Conservation (phyloP, 2,797 vertebrate genomes). For the Otolemur crassicaudatus region DNA sequence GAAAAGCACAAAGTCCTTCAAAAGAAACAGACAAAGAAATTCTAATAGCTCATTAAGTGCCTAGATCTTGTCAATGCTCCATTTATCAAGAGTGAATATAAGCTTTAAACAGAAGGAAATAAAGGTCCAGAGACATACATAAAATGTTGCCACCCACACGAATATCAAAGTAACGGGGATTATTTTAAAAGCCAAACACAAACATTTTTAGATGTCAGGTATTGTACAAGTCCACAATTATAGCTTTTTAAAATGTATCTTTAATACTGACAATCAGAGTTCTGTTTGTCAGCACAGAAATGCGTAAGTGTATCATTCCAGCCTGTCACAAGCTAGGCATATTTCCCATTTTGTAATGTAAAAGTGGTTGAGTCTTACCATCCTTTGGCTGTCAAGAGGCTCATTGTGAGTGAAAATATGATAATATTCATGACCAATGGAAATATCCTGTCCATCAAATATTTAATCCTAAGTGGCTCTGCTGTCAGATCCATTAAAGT, state of each 20-base stretch:
- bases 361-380: constrained; percentile 65
- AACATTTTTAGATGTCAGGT: constrained; percentile 50
- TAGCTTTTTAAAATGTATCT: constrained; percentile 18
- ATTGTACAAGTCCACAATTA: constrained; percentile 29
- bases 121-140: background rate
- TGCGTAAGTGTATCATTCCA: constrained; percentile 44
- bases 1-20: constrained; percentile 37
- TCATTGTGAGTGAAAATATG: constrained; percentile 42
- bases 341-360: constrained; percentile 59
- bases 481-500: constrained; percentile 29
- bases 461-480: constrained; percentile 59
- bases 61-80: background rate
- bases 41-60: constrained; percentile 26
- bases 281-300: constrained; percentile 51
- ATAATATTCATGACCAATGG: constrained; percentile 59
- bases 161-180: constrained; percentile 45
- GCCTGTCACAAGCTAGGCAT: constrained; percentile 30
- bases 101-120: constrained; percentile 12
- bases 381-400: constrained; percentile 53
- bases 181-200: constrained; percentile 51
- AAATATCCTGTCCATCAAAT: constrained; percentile 70
- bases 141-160: background rate
- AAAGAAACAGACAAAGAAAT: constrained; percentile 26
- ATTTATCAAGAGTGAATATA: background rate
- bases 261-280: constrained; percentile 57